These are phyloP conservation scores for Cheilosia grossa DNA, from an alignment of 2,888 invertebrate genomes.

Conservation along the genomic window DNA sequence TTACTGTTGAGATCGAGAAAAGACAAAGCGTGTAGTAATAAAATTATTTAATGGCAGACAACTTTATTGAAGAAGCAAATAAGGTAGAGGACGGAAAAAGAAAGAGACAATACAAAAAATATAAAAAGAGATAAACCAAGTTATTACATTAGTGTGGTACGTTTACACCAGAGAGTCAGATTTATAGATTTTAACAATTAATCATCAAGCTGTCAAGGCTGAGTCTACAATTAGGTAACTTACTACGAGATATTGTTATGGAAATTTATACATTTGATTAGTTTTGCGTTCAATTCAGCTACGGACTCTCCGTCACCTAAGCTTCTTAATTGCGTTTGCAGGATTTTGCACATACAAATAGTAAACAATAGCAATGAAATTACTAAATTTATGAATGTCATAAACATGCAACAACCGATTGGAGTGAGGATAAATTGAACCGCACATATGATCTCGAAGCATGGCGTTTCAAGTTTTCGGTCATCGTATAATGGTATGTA, in stretches of 20 bases:
- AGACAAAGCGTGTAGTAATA: too few species aligned
- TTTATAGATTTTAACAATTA: too few species aligned
- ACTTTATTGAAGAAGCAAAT: too few species aligned
- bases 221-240: neutral
- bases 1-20: too few species aligned
- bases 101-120: too few species aligned
- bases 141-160: too few species aligned
- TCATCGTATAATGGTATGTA: constrained; percentile 64
- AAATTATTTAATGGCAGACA: too few species aligned
- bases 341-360: constrained; percentile 53
- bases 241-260: constrained; percentile 52
- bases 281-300: neutral
- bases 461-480: constrained; percentile 50
- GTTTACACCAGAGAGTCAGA: too few species aligned
- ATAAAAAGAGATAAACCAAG: too few species aligned
- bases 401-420: constrained; percentile 62
- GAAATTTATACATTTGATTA: constrained; percentile 33
- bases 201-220: too few species aligned
- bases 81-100: too few species aligned
- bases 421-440: constrained; percentile 39
- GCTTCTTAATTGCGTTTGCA: constrained; percentile 33
- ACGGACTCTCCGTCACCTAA: neutral
- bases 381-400: constrained; percentile 52
- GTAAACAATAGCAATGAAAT: constrained; percentile 44
- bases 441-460: constrained; percentile 38